Base-by-base conservation (phyloP, 2,888 invertebrate genomes). In the Vandiemenella viatica region DNA sequence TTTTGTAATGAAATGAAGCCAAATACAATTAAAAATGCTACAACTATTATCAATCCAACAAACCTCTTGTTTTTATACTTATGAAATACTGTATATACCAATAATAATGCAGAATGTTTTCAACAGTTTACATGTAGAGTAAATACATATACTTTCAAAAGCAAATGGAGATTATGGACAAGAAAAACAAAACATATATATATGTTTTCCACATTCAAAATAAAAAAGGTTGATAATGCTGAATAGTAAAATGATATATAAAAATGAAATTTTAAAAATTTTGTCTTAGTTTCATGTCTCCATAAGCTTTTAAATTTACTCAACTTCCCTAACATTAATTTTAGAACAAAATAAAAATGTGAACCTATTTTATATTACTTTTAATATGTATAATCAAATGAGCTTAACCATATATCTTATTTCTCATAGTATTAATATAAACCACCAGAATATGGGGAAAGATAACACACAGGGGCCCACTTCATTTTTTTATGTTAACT, bases 271-370 rank as follows among this genome's bases (percentile, higher is more conserved):
- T 17, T n/a, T 42, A 13, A 8, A 42, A 19, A 19, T 18, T 16
- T 41, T 37, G 4, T n/a, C 21, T 50, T 10, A 47, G 44, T 44
- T 19, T 46, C 47, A 43, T 49, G 23, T 51, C 51, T 52, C 52
- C 52, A 52, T 52, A 52, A 49, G 52, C 52, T 46, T 23, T 42
- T 47, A 38, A 16, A 21, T 45, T 37, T 44, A 37, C 51, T 55
- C 40, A 50, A 52, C 49, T 48, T 47, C 37, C 51, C 50, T 50
- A 51, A 49, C 40, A 47, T 53, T 40, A 45, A 43, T 47, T 50
- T 48, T 42, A 53, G 51, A 49, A 47, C 47, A 51, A 42, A 51
- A 49, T 22, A 46, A 49, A 50, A 49, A 38, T 47, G 46, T 49
- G n/a, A 49, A 40, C 43, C 52, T 52, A 52, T 50, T 50, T 50